These are phyloP conservation scores for Dendroctonus valens DNA, from an alignment of 1,140 invertebrate species.

Conservation along the genomic window DNA sequence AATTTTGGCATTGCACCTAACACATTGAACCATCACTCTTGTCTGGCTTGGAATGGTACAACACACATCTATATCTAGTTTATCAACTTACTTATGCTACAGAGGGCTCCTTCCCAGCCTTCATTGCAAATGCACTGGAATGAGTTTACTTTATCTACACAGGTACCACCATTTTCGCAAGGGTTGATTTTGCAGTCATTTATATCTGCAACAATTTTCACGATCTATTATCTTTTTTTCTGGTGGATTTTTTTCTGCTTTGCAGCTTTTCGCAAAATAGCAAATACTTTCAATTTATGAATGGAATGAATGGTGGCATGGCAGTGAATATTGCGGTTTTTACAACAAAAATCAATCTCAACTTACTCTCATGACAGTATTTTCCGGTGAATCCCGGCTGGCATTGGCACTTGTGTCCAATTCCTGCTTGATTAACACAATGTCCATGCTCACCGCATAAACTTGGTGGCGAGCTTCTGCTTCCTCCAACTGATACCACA, in stretches of 20 bases:
- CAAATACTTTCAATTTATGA: no score
- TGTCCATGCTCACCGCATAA: conserved; percentile 77
- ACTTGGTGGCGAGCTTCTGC: conserved; percentile 47
- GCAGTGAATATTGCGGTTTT: no score
- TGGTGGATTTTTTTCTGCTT: no score
- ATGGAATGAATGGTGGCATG: no score
- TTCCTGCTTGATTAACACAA: conserved; percentile 64
- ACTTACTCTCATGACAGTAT: conserved; percentile 72
- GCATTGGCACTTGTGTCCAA: conserved; percentile 69
- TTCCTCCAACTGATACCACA: conserved; percentile 51
- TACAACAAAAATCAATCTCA: background rate
- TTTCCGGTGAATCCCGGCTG: conserved; percentile 74
- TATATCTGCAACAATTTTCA: conserved; percentile 53
- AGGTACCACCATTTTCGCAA: conserved; percentile 73
- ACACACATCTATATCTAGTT: no score
- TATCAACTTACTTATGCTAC: conserved; percentile 58
- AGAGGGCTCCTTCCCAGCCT: conserved; percentile 65
- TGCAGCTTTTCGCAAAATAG: no score
- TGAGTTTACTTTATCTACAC: conserved; percentile 71
- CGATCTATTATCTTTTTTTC: no score
- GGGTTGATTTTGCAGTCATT: conserved; percentile 71
- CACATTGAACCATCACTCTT: no score
- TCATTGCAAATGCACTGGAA: conserved; percentile 77
- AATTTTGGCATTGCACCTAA: no score
- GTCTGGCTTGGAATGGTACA: no score